Conservation (phyloP, 2,797 vertebrate genomes). For the Onychomys arenicola region DNA sequence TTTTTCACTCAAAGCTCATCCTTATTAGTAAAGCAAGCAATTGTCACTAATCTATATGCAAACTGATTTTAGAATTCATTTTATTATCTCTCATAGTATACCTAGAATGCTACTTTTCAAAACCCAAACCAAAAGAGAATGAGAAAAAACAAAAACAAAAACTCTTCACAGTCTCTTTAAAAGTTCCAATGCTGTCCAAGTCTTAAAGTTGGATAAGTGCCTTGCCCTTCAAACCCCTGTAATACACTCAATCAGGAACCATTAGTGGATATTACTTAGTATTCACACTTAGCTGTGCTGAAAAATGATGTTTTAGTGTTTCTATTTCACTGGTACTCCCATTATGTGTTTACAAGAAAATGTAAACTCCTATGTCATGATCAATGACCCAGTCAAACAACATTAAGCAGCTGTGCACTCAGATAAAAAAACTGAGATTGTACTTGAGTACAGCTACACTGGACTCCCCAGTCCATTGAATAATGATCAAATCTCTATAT, state of each 20-base stretch:
- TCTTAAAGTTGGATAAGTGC: background rate
- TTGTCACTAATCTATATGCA: background rate
- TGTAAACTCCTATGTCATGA: background rate
- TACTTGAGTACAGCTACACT: background rate
- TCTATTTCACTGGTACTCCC: background rate
- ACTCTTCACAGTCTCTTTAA: background rate
- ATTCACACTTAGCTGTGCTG: background rate
- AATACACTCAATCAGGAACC: background rate
- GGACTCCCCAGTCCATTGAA: background rate
- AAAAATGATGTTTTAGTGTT: constrained; percentile 42
- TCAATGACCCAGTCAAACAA: background rate
- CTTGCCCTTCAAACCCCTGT: background rate
- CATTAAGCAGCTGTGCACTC: background rate
- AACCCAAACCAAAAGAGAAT: background rate
- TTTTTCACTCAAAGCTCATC: background rate
- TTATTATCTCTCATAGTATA: background rate
- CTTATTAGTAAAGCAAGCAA: background rate
- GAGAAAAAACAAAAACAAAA: background rate
- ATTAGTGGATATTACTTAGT: background rate
- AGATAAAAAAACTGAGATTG: background rate
- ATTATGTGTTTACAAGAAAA: constrained; percentile 32
- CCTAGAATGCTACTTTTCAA: background rate
- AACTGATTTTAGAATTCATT: background rate
- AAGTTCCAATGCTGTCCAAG: background rate
- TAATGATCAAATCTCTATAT: background rate